Percentiles rank a stretch among this genome's conserved stretches.
Evolutionary conservation across 2,888 invertebrate species (phyloP).

Genomic region (Glyphotaelius pellucidus): DNA sequence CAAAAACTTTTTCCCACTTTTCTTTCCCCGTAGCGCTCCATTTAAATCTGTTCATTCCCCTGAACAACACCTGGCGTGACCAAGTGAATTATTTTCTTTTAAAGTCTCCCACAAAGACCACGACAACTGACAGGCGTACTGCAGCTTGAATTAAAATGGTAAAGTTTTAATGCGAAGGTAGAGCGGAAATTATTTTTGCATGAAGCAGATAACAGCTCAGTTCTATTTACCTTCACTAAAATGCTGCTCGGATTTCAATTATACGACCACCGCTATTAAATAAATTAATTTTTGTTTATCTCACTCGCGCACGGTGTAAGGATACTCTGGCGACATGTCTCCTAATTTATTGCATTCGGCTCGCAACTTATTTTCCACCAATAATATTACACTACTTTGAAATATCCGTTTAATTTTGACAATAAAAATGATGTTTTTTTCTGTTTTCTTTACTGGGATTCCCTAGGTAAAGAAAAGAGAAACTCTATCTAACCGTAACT

Average conservation of each 20-base stretch:
- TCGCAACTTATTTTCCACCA: too few relatives aligned
- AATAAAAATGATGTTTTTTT: too few relatives aligned
- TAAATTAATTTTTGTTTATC: not conserved
- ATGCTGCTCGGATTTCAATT: not conserved
- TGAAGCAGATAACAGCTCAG: not conserved
- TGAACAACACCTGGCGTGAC: conserved; percentile 2
- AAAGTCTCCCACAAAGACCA: not conserved
- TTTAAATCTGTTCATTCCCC: not conserved
- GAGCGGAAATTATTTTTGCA: not conserved
- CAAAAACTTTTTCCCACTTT: conserved; percentile 4
- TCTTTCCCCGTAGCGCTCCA: not conserved
- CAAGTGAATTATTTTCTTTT: conserved; percentile 2
- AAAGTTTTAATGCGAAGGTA: not conserved
- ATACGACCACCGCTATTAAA: not conserved
- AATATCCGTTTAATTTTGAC: too few relatives aligned
- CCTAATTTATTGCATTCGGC: too few relatives aligned
- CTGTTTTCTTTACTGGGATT: too few relatives aligned
- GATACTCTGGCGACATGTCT: not conserved
- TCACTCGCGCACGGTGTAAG: not conserved
- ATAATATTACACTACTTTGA: too few relatives aligned
- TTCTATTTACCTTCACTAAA: not conserved
- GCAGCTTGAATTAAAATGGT: not conserved
- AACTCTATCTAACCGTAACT: too few relatives aligned
- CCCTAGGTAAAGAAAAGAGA: too few relatives aligned
- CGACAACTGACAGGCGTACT: not conserved